These are phyloP conservation scores for Oscheius sp. DNA, from an alignment of 2,888 invertebrate species.

Conservation along the genomic window DNA sequence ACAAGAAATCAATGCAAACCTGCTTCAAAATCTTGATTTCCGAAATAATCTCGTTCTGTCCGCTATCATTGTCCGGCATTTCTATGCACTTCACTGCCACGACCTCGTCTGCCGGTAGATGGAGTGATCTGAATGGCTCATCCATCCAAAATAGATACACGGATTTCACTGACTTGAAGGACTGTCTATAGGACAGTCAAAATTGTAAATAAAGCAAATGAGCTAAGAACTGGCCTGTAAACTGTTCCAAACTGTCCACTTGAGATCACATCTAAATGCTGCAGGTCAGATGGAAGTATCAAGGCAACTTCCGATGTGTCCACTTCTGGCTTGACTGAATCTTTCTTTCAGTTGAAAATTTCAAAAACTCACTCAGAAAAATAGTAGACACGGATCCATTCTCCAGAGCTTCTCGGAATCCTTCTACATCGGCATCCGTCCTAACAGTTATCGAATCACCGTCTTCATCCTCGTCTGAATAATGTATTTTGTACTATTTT, in stretches of 20 bases:
- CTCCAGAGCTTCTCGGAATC: slow-evolving; percentile 4
- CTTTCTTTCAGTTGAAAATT: background rate
- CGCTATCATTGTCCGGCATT: background rate
- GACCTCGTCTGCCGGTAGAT: slow-evolving; percentile 26
- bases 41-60: background rate
- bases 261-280: slow-evolving; percentile 19
- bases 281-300: slow-evolving; percentile 25
- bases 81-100: slow-evolving; percentile 36
- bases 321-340: background rate
- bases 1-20: background rate
- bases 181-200: background rate
- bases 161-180: too few relatives aligned
- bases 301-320: background rate
- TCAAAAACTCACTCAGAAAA: background rate
- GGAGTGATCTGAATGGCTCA: slow-evolving; percentile 26
- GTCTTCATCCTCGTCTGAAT: slow-evolving; percentile 36
- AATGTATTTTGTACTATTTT: background rate
- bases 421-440: slow-evolving; percentile 21
- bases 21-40: slow-evolving; percentile 30
- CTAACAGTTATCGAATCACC: slow-evolving; percentile 29
- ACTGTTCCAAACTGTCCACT: slow-evolving; percentile 36
- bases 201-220: background rate
- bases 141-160: background rate
- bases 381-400: slow-evolving; percentile 2
- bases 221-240: slow-evolving; percentile 7